A percentile compares a stretch with the other conserved stretches of the same genome.
phyloP scores from a whole-genome alignment of 2,113 vertebrate genomes.

The Pimephales promelas region DNA sequence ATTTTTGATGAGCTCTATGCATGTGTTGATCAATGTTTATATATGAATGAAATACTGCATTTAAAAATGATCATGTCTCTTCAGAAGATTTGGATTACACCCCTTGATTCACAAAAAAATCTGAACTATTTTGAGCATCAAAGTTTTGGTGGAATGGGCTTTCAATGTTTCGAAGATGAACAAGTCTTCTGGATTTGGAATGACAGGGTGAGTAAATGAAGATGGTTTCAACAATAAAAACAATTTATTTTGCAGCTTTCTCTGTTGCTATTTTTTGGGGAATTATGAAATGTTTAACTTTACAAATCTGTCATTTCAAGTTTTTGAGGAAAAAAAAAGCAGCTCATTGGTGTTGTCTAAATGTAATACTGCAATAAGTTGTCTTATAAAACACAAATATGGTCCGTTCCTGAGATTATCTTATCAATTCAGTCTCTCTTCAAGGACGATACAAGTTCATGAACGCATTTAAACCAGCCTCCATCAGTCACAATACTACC shows the following conservation, averaged over 20 bases:
- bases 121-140: not conserved
- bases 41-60: not conserved
- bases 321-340: not conserved
- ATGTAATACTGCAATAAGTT: not conserved
- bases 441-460: not conserved
- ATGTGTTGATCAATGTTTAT: no score
- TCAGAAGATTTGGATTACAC: not conserved
- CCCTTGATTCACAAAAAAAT: not conserved
- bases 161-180: not conserved
- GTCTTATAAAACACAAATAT: not conserved
- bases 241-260: not conserved
- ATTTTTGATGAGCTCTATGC: no score
- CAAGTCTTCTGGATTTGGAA: not conserved
- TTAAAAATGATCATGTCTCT: not conserved
- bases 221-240: not conserved
- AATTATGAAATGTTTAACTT: not conserved
- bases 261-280: not conserved
- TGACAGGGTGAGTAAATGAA: not conserved
- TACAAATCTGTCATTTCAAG: slow-evolving; percentile 16
- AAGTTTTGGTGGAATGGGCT: not conserved
- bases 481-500: not conserved
- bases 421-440: not conserved
- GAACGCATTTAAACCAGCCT: not conserved
- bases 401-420: not conserved
- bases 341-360: not conserved